Conservation (phyloP, 2,888 invertebrate genomes). For the Drosophila sordidula region DNA sequence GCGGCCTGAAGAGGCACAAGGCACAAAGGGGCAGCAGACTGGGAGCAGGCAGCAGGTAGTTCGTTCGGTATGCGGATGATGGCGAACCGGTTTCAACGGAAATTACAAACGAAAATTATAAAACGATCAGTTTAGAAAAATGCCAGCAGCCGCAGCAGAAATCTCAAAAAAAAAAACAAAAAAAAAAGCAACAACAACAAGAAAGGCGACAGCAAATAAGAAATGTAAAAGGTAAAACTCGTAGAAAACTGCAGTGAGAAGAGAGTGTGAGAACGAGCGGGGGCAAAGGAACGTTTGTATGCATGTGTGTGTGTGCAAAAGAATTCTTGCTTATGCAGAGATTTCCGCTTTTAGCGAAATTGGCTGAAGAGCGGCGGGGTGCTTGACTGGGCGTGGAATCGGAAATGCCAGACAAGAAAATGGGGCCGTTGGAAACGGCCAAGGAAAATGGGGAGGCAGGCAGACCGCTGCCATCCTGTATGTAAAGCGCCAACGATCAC, state of each 20-base stretch:
- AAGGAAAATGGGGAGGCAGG: conserved; percentile 22
- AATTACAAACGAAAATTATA: conserved; percentile 84
- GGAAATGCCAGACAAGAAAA: conserved; percentile 62
- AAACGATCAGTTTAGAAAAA: conserved; percentile 82
- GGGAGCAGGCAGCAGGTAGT: conserved; percentile 69
- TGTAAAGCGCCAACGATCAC: conserved; percentile 14
- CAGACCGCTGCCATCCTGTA: conserved; percentile 24
- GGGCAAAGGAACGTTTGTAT: conserved; percentile 20
- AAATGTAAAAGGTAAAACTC: conserved; percentile 48
- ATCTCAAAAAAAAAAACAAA: conserved; percentile 28
- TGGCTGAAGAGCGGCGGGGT: conserved; percentile 5
- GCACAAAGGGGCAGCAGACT: conserved; percentile 20
- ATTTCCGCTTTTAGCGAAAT: conserved; percentile 58
- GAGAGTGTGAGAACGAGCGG: conserved; percentile 6
- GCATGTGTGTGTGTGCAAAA: conserved; percentile 41
- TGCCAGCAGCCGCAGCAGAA: conserved; percentile 57
- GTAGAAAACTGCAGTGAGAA: conserved; percentile 33
- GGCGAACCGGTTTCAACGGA: conserved; percentile 85
- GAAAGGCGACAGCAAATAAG: conserved; percentile 48
- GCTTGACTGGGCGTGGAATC: conserved; percentile 66
- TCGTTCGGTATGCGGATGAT: conserved; percentile 82
- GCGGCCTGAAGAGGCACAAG: conserved; percentile 44
- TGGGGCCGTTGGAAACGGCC: conserved; percentile 36
- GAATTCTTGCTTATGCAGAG: conserved; percentile 56
- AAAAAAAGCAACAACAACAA: no score